phyloP scores from a whole-genome alignment of 2,113 vertebrate genomes.

The Mesoclemmys tuberculata region DNA sequence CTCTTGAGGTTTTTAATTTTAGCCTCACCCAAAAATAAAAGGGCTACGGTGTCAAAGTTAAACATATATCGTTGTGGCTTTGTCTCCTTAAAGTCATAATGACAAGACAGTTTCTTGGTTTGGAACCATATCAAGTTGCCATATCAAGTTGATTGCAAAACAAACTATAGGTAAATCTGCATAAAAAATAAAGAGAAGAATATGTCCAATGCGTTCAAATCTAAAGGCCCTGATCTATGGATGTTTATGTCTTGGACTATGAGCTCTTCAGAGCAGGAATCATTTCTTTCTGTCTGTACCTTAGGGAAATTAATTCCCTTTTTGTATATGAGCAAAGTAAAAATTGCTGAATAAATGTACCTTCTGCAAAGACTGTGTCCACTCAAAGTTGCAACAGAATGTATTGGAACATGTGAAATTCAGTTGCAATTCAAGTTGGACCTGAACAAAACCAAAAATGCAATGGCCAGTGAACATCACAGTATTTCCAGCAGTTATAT shows the following conservation, averaged over 20 bases:
- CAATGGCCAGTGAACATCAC: background rate
- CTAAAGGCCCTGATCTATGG: too few relatives aligned
- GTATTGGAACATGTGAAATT: background rate
- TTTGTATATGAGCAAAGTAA: background rate
- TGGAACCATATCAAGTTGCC: background rate
- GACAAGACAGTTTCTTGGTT: background rate
- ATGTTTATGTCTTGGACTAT: background rate
- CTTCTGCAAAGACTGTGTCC: background rate
- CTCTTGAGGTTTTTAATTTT: background rate
- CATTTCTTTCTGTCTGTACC: background rate
- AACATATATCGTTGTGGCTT: background rate
- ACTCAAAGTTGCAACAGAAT: background rate
- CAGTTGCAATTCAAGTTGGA: background rate
- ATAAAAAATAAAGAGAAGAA: background rate
- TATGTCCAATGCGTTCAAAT: background rate
- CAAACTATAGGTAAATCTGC: background rate
- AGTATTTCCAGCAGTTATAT: background rate
- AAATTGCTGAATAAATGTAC: background rate
- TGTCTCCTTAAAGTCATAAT: background rate
- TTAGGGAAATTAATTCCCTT: background rate
- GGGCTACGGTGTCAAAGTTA: background rate
- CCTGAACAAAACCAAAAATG: background rate
- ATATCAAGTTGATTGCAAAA: background rate
- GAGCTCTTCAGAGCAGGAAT: background rate
- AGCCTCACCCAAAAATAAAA: rapidly evolving